These are phyloP conservation scores for Panagrolaimus sp. DNA, from an alignment of 1,140 invertebrate species.

Conservation along the genomic window DNA sequence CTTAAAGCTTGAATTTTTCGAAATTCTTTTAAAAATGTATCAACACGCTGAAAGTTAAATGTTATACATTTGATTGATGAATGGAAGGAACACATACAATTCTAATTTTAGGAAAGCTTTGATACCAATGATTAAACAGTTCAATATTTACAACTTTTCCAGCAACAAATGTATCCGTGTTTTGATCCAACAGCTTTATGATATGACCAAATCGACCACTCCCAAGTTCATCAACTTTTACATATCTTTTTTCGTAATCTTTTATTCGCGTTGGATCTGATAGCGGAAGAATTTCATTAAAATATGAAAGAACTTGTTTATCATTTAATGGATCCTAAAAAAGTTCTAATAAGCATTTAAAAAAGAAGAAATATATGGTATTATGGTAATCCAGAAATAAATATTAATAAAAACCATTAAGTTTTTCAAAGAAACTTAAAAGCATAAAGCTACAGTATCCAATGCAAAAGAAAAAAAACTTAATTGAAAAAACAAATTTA, in stretches of 20 bases:
- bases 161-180: conserved; percentile 6
- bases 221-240: conserved; percentile 16
- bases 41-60: conserved; percentile 23
- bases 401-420: too few relatives aligned
- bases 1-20: conserved; percentile 27
- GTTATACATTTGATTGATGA: background rate
- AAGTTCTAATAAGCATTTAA: too few relatives aligned
- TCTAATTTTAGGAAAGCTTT: conserved; percentile 23
- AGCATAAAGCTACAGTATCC: background rate
- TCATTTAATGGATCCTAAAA: background rate
- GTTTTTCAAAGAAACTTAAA: too few relatives aligned
- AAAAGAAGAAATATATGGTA: too few relatives aligned
- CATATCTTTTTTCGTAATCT: background rate
- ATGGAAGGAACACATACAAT: conserved; percentile 14
- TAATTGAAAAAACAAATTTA: background rate
- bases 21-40: conserved; percentile 29
- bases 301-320: background rate
- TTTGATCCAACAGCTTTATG: background rate
- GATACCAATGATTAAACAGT: conserved; percentile 30
- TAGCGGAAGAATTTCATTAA: background rate
- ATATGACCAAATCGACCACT: conserved; percentile 26
- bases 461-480: background rate
- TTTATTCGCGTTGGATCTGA: background rate
- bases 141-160: conserved; percentile 30
- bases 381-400: too few relatives aligned